Conservation (phyloP, 2,888 invertebrate species). For the Pediacus dermestoides region DNA sequence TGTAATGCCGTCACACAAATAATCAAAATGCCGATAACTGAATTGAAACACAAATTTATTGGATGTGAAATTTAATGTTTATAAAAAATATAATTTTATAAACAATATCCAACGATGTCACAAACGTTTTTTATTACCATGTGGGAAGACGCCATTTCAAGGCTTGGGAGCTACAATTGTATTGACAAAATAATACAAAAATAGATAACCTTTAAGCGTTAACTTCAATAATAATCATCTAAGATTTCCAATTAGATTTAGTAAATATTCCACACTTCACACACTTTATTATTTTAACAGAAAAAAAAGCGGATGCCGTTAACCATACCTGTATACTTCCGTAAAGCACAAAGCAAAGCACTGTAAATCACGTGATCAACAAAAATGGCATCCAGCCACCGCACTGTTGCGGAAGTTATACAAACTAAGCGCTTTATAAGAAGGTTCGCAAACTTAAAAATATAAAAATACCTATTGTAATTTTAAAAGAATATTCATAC, state of each 20-base stretch:
- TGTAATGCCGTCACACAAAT: slow-evolving; percentile 3
- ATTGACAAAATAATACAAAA: slow-evolving; percentile 1
- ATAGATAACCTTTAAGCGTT: too few relatives aligned
- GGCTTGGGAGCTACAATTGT: neutral
- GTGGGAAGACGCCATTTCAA: slow-evolving; percentile 3
- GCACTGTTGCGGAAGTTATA: neutral
- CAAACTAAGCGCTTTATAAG: too few relatives aligned
- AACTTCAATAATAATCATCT: too few relatives aligned
- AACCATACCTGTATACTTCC: slow-evolving; percentile 1
- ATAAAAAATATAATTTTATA: too few relatives aligned
- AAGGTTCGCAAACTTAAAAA: too few relatives aligned
- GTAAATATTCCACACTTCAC: neutral
- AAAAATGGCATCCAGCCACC: slow-evolving; percentile 2
- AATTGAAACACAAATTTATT: neutral
- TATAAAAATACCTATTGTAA: too few relatives aligned
- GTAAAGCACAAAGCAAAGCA: slow-evolving; percentile 1
- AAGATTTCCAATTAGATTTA: too few relatives aligned
- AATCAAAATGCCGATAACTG: slow-evolving; percentile 1
- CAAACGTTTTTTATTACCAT: neutral
- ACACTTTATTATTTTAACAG: neutral
- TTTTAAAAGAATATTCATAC: too few relatives aligned
- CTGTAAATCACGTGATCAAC: slow-evolving; percentile 1
- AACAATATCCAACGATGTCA: slow-evolving; percentile 1
- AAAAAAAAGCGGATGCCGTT: slow-evolving; percentile 3
- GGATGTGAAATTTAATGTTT: too few relatives aligned